Evolutionary conservation across 2,113 vertebrate genomes (phyloP), one percentile per base, ranked within the genome.

Genomic region (Turdus rufiventris): DNA sequence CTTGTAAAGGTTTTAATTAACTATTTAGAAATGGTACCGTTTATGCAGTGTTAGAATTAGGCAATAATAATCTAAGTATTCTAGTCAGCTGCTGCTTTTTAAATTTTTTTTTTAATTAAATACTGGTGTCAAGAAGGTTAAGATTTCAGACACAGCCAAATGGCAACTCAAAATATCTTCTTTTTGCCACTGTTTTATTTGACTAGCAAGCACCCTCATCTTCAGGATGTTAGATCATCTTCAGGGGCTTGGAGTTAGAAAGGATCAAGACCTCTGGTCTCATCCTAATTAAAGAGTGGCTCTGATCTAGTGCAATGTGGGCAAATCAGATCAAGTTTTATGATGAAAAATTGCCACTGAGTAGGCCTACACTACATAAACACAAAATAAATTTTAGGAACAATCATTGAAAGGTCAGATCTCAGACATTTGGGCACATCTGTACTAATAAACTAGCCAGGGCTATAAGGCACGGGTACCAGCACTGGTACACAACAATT

Each of bases 401-500:
- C 40, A 74, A 56, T 33, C 54, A 62, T 38, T 4, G 1, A 58
- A 85, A 71, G 11, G 10, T 38, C 61, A 82, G 40, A 56, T 67
- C 15, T 75, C 53, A 20, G 53, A n/a, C 21, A 34, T 48, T 38
- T 29, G 11, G 25, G 6, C 75, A 50, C 6, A 6, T 9, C 13
- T 31, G 0, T 29, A 25, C n/a, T 75, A 74, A 56, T 33, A 51
- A 82, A 61, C 10, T 40, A 70, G 6, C 17, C 47, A 18, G 17
- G 19, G 18, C 21, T 53, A 34, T 20, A n/a, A 56, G 18, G 34
- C 23, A 42, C 0, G 0, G 23, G 3, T 12, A 26, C 54, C 34
- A 72, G 38, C 54, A 36, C 28, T 8, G 8, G 6, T 12, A 51
- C 11, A 53, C 0, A 0, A 12, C 38, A 61, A 73, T 34, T 9